Evolutionary conservation across 2,888 invertebrate species (phyloP), one percentile per base, ranked within the genome.

Genomic region (Muscina levida): DNA sequence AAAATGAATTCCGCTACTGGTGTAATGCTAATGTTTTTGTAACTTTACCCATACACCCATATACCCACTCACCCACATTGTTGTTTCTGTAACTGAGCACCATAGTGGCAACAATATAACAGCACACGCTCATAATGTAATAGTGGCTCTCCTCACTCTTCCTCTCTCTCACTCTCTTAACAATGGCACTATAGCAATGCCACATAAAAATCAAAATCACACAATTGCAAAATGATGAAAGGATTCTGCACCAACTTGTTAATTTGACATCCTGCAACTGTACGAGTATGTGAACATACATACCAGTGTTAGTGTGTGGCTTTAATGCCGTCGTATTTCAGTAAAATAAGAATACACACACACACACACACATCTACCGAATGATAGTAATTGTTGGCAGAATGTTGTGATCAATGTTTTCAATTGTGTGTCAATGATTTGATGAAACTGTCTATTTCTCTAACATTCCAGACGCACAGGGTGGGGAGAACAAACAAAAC

Each of bases 361-460:
- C n/a, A n/a, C n/a, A n/a, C n/a, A n/a, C n/a, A n/a, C n/a, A 22
- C 4, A 15, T 4, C 22, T 53, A 13, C 24, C 4, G 17, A 66
- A 39, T 66, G 65, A 37, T 44, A 56, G 46, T 71, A 76, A 66
- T 76, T 71, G 44, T 71, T 71, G 42, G 8, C 71, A 66, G 70
- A 76, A 66, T 46, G 17, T 71, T 24, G 68, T 44, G 39, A 70
- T 56, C 46, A 65, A 76, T 76, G 37, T 70, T 56, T 62, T 53
- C 68, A 75, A 70, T 62, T 68, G 59, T 68, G 42, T 68, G 22
- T 70, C 59, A 75, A 70, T 62, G 53, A 70, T 75, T 75, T 70
- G 51, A 44, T 70, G 62, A 26, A 70, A 26, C n/a, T 53, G 68
- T 53, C 62, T 6, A 22, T 56, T 67, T 37, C 0, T 17, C 3